Evolutionary conservation across 1,140 invertebrate genomes (phyloP).

Genomic region (Tribolium madens): DNA sequence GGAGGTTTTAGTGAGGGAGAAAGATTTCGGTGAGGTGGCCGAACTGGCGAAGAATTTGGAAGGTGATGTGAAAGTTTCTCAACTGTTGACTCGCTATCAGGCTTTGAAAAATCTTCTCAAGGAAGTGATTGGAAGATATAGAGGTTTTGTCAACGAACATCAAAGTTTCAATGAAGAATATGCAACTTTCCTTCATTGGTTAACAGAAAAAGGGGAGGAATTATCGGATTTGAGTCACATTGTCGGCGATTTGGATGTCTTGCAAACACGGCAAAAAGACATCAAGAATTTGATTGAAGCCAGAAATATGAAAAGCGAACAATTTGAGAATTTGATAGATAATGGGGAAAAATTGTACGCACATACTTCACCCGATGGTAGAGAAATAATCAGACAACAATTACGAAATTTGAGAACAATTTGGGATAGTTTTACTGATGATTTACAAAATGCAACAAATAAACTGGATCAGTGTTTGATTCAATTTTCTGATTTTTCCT

Average conservation of each 20-base stretch:
- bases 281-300: constrained; percentile 85
- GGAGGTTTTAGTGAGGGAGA: constrained; percentile 79
- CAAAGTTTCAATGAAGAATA: constrained; percentile 84
- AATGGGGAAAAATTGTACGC: constrained; percentile 92
- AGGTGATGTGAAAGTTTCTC: constrained; percentile 83
- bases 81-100: constrained; percentile 87
- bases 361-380: constrained; percentile 92
- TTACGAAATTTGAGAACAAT: constrained; percentile 83
- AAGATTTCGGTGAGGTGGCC: constrained; percentile 78
- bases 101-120: constrained; percentile 85
- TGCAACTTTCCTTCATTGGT: constrained; percentile 79
- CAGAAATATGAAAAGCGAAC: constrained; percentile 82
- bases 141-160: constrained; percentile 89
- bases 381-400: constrained; percentile 92
- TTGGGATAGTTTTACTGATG: constrained; percentile 91
- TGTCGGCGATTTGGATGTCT: constrained; percentile 85
- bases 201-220: constrained; percentile 78
- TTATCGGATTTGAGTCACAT: constrained; percentile 85
- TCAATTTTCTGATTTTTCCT: constrained; percentile 89
- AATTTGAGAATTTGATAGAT: constrained; percentile 88
- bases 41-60: constrained; percentile 80
- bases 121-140: constrained; percentile 83
- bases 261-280: constrained; percentile 88
- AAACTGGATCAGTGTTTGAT: constrained; percentile 89
- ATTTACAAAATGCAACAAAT: constrained; percentile 80